Percentiles rank a stretch among this genome's conserved stretches.
These are phyloP conservation scores for Riparia riparia DNA, from an alignment of 2,113 vertebrate genomes.

Conservation along the genomic window DNA sequence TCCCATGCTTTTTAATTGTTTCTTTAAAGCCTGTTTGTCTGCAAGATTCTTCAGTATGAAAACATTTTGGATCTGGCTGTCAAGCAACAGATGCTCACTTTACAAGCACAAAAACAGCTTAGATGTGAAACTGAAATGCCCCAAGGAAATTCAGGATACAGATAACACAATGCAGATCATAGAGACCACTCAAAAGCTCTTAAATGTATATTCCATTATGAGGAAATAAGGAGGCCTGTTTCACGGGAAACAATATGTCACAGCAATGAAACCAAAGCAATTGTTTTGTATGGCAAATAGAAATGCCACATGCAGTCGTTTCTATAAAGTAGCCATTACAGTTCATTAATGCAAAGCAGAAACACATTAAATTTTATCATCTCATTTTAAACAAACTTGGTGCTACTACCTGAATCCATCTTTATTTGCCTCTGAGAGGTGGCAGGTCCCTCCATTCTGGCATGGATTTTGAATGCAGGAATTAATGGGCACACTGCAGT, in stretches of 20 bases:
- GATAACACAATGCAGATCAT: constrained; percentile 14
- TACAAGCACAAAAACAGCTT: background rate
- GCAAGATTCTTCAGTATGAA: background rate
- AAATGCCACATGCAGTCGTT: background rate
- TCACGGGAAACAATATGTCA: background rate
- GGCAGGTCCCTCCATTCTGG: constrained; percentile 91
- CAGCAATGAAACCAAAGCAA: background rate
- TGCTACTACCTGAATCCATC: constrained; percentile 90
- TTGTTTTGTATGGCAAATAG: background rate
- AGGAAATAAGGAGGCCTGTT: constrained; percentile 26
- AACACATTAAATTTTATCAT: constrained; percentile 10
- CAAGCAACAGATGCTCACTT: constrained; percentile 35
- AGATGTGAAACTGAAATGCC: constrained; percentile 9
- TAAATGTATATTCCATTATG: background rate
- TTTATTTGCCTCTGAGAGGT: constrained; percentile 83
- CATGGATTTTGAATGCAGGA: constrained; percentile 93
- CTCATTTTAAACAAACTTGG: background rate
- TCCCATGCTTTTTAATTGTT: background rate
- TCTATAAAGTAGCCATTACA: background rate
- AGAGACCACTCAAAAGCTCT: background rate
- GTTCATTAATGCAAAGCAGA: constrained; percentile 7
- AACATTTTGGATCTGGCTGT: constrained; percentile 43
- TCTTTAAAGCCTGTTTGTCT: constrained; percentile 30
- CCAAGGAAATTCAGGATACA: constrained; percentile 4
- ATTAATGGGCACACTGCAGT: constrained; percentile 91